Evolutionary conservation across 2,888 invertebrate species (phyloP).

Genomic region (Plebejus anna): DNA sequence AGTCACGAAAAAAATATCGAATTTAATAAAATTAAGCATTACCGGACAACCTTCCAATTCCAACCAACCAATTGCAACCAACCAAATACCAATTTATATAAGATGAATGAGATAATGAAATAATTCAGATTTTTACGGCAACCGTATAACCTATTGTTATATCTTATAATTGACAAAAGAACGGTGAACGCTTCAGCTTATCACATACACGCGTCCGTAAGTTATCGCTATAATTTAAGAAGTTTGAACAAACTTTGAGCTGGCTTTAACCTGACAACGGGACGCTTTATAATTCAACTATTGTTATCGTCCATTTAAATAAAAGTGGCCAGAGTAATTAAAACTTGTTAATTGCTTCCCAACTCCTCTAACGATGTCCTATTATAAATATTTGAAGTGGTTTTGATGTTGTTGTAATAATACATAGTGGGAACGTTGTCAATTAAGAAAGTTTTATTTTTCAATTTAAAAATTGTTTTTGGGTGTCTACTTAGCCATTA

Average conservation of each 20-base stretch:
- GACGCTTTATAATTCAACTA: constrained; percentile 31
- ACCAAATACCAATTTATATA: too few relatives aligned
- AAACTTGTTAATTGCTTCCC: constrained; percentile 30
- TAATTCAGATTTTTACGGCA: too few relatives aligned
- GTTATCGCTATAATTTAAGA: constrained; percentile 60
- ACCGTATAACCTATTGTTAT: too few relatives aligned
- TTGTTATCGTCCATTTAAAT: constrained; percentile 36
- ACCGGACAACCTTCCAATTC: too few relatives aligned
- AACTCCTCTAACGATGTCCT: constrained; percentile 11
- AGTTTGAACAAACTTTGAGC: constrained; percentile 54
- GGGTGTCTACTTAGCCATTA: too few relatives aligned
- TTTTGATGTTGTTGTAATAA: constrained; percentile 2
- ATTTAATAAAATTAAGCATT: too few relatives aligned
- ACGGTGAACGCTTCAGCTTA: neutral
- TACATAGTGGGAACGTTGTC: neutral
- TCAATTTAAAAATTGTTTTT: too few relatives aligned
- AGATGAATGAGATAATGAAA: too few relatives aligned
- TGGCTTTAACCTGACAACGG: constrained; percentile 48
- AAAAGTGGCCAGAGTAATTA: constrained; percentile 34
- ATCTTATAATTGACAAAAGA: too few relatives aligned
- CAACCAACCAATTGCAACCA: too few relatives aligned
- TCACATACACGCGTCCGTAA: constrained; percentile 37
- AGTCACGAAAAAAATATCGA: too few relatives aligned
- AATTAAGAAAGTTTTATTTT: too few relatives aligned
- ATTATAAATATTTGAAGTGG: neutral